Conservation (phyloP, 1,140 invertebrate genomes). For the Dinoponera quadriceps region DNA sequence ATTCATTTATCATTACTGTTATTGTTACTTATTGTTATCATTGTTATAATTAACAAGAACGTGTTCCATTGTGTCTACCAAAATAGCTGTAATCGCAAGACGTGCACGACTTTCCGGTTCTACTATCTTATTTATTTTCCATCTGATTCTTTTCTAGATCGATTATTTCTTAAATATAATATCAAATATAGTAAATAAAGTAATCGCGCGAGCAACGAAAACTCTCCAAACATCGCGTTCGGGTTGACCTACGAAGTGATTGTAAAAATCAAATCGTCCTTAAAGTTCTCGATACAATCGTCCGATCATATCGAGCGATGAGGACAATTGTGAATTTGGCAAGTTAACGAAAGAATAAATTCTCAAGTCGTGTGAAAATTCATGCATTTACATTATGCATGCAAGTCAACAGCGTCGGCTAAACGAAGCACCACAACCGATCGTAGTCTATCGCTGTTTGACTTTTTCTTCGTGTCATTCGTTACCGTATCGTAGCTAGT, state of each 20-base stretch:
- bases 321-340: background rate
- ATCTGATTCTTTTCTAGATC: too few relatives aligned
- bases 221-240: background rate
- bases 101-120: too few relatives aligned
- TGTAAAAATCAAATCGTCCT: conserved; percentile 34
- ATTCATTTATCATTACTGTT: background rate
- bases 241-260: background rate
- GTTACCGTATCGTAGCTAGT: conserved; percentile 8
- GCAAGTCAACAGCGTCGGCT: background rate
- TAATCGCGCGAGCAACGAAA: background rate
- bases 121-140: too few relatives aligned
- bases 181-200: too few relatives aligned
- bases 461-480: background rate
- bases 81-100: too few relatives aligned
- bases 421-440: background rate
- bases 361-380: background rate
- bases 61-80: too few relatives aligned
- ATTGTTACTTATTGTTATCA: background rate
- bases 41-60: too few relatives aligned
- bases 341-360: background rate
- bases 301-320: background rate
- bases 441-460: background rate
- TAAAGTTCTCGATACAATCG: background rate
- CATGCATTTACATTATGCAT: background rate
- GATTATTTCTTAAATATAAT: too few relatives aligned